Conservation (phyloP, 2,797 vertebrate genomes). For the Propithecus perrieri region DNA sequence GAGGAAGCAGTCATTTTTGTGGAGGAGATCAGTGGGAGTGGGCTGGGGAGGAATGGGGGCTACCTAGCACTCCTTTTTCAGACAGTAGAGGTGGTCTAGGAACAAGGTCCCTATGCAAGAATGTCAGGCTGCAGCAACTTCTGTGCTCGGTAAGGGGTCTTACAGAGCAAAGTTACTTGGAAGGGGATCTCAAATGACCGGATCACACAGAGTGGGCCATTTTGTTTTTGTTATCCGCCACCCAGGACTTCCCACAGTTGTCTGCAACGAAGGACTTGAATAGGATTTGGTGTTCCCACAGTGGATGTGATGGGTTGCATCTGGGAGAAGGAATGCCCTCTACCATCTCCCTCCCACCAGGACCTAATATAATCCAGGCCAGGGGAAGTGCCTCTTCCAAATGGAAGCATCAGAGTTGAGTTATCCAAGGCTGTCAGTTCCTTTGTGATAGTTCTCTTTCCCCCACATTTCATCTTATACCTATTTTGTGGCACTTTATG, state of each 20-base stretch:
- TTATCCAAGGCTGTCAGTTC: neutral
- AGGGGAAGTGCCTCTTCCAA: neutral
- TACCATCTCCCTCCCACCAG: fast-evolving
- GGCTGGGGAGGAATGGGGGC: neutral
- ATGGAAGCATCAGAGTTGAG: neutral
- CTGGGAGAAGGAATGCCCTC: neutral
- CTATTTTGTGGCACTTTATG: neutral
- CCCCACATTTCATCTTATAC: neutral
- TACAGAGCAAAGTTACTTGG: neutral
- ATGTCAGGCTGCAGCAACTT: neutral
- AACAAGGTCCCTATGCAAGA: neutral
- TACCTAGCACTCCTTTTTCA: neutral
- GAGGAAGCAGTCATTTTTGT: neutral
- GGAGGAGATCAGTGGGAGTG: neutral
- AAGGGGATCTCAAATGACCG: neutral
- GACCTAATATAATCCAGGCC: neutral
- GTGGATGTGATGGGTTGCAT: neutral
- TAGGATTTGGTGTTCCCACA: neutral
- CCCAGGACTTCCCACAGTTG: neutral
- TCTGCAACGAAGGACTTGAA: neutral
- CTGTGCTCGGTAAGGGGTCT: neutral
- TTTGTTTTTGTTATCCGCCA: neutral
- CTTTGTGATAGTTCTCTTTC: neutral
- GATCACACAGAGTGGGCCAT: neutral
- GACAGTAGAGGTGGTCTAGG: neutral